Evolutionary conservation across 2,797 vertebrate genomes (phyloP).

Genomic region (Rhinophrynus dorsalis): DNA sequence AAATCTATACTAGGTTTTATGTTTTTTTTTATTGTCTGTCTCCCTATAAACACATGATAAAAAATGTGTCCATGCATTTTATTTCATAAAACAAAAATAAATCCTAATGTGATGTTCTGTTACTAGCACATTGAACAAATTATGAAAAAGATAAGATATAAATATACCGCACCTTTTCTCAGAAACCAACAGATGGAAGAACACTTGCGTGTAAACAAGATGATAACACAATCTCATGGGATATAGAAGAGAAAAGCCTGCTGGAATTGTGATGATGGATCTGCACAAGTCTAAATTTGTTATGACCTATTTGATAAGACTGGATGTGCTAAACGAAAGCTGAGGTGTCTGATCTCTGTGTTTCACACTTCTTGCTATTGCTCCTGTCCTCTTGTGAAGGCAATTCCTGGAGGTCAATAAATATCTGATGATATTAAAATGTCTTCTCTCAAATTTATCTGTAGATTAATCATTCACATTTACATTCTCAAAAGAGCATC

Average conservation of each 20-base stretch:
- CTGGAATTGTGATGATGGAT: slow-evolving; percentile 8
- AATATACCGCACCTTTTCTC: slow-evolving; percentile 1
- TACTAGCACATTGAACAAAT: no score
- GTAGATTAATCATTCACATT: no score
- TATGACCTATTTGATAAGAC: not conserved
- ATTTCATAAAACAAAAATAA: no score
- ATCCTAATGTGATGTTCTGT: no score
- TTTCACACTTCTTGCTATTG: not conserved
- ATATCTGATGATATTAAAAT: not conserved
- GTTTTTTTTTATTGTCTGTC: no score
- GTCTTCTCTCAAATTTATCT: no score
- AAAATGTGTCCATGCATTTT: no score
- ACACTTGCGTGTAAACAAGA: not conserved
- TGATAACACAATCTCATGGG: not conserved
- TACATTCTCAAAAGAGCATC: no score
- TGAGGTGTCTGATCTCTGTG: not conserved
- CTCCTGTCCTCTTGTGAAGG: not conserved
- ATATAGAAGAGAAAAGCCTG: not conserved
- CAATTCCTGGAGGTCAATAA: not conserved
- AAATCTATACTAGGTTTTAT: no score
- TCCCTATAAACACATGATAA: no score
- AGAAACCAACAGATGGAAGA: slow-evolving; percentile 6
- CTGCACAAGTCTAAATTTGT: slow-evolving; percentile 8
- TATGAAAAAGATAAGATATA: not conserved
- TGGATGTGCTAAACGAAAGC: not conserved